Evolutionary conservation across 1,140 invertebrate genomes (phyloP), one percentile per base, ranked within the genome.

Genomic region (Medauroidea extradentata): DNA sequence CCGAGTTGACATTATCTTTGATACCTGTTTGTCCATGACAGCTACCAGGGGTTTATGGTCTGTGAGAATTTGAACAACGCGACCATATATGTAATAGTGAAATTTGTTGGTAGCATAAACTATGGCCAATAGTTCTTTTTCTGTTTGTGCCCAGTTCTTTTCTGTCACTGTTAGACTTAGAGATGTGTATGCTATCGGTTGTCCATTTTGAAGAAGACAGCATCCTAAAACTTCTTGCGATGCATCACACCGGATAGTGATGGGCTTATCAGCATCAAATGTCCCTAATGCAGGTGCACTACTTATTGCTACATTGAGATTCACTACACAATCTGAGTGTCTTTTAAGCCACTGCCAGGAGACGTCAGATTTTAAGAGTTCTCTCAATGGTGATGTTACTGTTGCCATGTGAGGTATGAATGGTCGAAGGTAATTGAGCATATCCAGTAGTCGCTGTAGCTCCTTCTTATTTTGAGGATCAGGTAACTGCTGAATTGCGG

Each of bases 1-100:
- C 19, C 75, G 29, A 23, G 64, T 59, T 2, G 67, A 63, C 19
- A 71, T 66, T 34, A 34, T 34, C 24, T 66, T 66, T 25, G 62
- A 13, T 9, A 75, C 53, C 16, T 60, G 66, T 58, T 73, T 75
- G 21, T 59, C 61, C 13, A 66, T 42, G 42, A 74, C 69, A 29
- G 57, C 16, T 27, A 60, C 66, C 13, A 77, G 51, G 14, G 72
- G 70, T 44, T 72, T 68, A 52, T 73, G 70, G 57, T 76, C 71
- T 0, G 69, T 75, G 16, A 69, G 42, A 7, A 74, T 54, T n/a
- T 53, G 61, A 19, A 71, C 57, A 39, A 58, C 60, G n/a, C 61
- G 57, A 7, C 71, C 73, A 67, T 75, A 73, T 13, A 78, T 60
- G 61, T 71, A 78, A 34, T 72, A 59, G 63, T 70, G 67, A 69